These are phyloP conservation scores for Anser cygnoides DNA, from an alignment of 2,113 vertebrate genomes.

Conservation along the genomic window DNA sequence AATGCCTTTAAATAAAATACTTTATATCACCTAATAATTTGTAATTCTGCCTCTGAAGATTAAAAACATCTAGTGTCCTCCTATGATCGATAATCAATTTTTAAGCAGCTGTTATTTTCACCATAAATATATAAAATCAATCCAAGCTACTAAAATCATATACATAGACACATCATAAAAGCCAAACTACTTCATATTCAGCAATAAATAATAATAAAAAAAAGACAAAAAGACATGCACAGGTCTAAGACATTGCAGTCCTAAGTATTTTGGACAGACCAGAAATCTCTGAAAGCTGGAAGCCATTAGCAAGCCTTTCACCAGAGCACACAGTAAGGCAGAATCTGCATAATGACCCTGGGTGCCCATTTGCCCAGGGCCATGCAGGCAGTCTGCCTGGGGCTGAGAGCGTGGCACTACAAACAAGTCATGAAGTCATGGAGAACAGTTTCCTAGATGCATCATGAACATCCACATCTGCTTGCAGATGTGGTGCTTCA, in stretches of 20 bases:
- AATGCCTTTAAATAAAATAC: conserved; percentile 10
- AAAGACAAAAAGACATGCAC: not conserved
- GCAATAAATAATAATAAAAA: not conserved
- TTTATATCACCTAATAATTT: not conserved
- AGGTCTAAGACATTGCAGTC: not conserved
- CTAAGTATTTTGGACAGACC: not conserved
- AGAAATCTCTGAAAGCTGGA: not conserved
- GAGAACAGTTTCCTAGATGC: not conserved
- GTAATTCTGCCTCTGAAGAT: not conserved
- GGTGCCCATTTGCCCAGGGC: not conserved
- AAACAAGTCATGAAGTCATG: not conserved
- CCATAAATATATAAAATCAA: conserved; percentile 15
- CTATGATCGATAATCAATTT: not conserved
- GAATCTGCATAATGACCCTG: not conserved
- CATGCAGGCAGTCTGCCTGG: fast-evolving
- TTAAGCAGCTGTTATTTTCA: conserved; percentile 20
- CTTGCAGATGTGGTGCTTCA: not conserved
- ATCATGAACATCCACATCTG: not conserved
- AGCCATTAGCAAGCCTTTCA: not conserved
- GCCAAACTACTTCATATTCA: not conserved
- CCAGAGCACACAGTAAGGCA: not conserved
- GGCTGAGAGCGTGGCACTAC: not conserved
- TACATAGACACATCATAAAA: not conserved
- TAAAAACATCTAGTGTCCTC: conserved; percentile 10
- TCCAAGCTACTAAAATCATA: conserved; percentile 11